phyloP scores from a whole-genome alignment of 2,113 vertebrate species.

The Psittacus erithacus region DNA sequence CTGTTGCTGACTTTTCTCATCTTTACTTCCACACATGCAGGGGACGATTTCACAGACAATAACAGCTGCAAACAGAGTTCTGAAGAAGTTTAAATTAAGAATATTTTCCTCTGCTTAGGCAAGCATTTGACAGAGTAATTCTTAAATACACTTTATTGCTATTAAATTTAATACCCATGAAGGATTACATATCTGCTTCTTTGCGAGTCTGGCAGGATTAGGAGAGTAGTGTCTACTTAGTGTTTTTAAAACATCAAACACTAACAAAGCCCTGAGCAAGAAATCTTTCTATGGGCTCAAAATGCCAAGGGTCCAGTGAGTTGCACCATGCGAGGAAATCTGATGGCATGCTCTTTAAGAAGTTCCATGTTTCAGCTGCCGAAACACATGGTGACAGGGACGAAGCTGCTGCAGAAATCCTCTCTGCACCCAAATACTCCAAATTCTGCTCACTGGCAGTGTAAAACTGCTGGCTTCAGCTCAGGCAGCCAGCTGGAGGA shows the following conservation, averaged over 20 bases:
- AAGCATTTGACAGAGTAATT: conserved; percentile 30
- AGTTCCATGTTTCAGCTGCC: neutral
- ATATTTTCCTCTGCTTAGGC: conserved; percentile 24
- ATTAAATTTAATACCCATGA: conserved; percentile 24
- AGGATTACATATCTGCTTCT: conserved; percentile 57
- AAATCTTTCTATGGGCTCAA: neutral
- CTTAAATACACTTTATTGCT: conserved; percentile 18
- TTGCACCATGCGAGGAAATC: neutral
- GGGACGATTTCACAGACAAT: neutral
- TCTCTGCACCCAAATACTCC: neutral
- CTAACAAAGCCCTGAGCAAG: conserved; percentile 1
- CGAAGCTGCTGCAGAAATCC: neutral
- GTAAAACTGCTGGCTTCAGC: neutral
- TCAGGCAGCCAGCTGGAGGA: neutral
- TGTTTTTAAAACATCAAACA: conserved; percentile 30
- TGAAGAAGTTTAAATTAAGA: neutral
- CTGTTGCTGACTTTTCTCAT: neutral
- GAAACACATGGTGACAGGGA: neutral
- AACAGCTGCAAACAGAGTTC: neutral
- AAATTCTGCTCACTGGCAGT: neutral
- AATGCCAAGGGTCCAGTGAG: neutral
- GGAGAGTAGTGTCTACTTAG: conserved; percentile 15
- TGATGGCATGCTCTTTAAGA: neutral
- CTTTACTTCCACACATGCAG: neutral
- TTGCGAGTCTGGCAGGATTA: conserved; percentile 48